Conservation (phyloP, 2,888 invertebrate species). For the Cryptus armator region DNA sequence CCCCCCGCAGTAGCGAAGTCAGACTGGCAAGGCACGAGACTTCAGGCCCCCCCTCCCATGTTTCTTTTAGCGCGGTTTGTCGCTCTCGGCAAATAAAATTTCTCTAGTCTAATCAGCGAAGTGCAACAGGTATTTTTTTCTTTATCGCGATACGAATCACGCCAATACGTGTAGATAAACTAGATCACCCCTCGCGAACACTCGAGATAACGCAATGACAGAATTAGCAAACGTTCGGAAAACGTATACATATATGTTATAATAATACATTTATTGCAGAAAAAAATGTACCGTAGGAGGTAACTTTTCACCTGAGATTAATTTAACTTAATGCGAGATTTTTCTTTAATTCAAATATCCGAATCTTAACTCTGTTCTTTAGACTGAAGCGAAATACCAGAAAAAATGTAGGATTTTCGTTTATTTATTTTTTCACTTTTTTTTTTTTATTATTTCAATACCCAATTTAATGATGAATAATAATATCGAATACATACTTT, state of each 20-base stretch:
- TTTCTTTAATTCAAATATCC: too few species aligned
- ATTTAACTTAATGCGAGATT: background rate
- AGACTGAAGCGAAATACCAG: too few species aligned
- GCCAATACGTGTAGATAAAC: background rate
- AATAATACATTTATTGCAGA: background rate
- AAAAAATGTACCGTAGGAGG: background rate
- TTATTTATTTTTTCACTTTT: too few species aligned
- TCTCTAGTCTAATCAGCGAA: background rate
- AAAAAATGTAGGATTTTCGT: too few species aligned
- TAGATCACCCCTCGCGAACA: constrained; percentile 11
- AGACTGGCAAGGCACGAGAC: background rate
- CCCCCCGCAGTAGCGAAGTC: background rate
- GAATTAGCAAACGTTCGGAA: constrained; percentile 4
- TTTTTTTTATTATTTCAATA: too few species aligned
- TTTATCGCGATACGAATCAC: constrained; percentile 17
- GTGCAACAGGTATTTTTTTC: background rate
- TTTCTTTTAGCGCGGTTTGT: background rate
- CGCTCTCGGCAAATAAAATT: constrained; percentile 14
- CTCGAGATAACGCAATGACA: constrained; percentile 21
- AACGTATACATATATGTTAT: background rate
- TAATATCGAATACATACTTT: background rate
- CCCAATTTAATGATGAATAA: background rate
- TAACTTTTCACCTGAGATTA: background rate
- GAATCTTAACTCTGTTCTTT: too few species aligned
- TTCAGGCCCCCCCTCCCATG: background rate